Evolutionary conservation across 2,113 vertebrate genomes (phyloP).

Genomic region (Tringa solitaria): DNA sequence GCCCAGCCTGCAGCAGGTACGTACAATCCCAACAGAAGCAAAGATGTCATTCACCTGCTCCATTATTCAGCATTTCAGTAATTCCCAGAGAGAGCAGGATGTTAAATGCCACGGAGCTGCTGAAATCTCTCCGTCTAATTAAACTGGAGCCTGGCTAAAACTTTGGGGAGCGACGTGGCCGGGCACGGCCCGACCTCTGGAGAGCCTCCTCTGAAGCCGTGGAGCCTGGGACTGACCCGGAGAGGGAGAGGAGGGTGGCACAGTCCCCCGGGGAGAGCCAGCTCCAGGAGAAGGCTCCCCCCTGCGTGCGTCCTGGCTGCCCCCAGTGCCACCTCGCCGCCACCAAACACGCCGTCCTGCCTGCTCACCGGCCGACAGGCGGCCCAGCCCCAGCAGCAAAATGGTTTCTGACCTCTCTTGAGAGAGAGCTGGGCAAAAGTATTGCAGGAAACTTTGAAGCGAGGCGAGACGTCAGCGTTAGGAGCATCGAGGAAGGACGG

Average conservation of each 20-base stretch:
- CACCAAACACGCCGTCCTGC: neutral
- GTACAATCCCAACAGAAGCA: neutral
- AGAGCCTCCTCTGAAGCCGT: neutral
- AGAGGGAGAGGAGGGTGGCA: neutral
- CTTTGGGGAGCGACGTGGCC: neutral
- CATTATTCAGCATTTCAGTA: constrained; percentile 24
- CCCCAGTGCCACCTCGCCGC: neutral
- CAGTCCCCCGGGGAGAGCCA: neutral
- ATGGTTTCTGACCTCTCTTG: neutral
- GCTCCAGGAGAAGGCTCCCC: neutral
- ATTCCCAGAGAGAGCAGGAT: neutral
- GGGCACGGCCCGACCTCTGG: neutral
- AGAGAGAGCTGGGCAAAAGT: neutral
- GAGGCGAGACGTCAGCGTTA: neutral
- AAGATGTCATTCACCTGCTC: neutral
- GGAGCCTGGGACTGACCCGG: neutral
- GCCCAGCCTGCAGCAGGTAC: neutral
- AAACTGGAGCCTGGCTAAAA: neutral
- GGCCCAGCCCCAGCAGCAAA: neutral
- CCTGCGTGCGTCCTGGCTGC: neutral
- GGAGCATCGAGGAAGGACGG: neutral
- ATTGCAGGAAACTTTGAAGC: constrained; percentile 39
- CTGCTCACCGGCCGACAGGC: neutral
- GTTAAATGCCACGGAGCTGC: neutral
- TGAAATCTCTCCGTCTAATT: neutral